These are phyloP conservation scores for Pyrgus malvae DNA, from an alignment of 2,888 invertebrate genomes.

Conservation along the genomic window DNA sequence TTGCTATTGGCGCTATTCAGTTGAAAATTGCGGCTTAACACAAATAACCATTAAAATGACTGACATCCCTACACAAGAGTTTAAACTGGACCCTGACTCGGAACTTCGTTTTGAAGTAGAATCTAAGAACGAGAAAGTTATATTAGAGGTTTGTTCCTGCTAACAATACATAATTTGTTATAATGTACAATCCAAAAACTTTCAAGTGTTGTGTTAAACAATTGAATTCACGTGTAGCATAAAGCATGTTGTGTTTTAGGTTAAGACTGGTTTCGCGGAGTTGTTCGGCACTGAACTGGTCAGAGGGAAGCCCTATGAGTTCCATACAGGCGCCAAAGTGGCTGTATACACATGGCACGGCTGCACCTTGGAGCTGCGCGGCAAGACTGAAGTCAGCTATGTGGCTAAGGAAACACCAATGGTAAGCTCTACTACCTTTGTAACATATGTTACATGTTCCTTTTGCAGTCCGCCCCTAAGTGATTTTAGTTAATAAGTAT, in stretches of 20 bases:
- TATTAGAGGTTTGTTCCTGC: constrained; percentile 80
- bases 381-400: constrained; percentile 96
- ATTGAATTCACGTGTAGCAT: not conserved
- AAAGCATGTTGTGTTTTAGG: constrained; percentile 67
- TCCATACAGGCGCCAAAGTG: constrained; percentile 94
- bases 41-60: constrained; percentile 53
- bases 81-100: constrained; percentile 91
- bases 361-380: constrained; percentile 91
- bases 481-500: too few species aligned
- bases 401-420: constrained; percentile 98
- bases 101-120: constrained; percentile 98
- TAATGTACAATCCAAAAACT: not conserved
- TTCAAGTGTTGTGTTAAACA: not conserved
- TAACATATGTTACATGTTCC: not conserved
- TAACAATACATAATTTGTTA: too few species aligned
- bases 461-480: not conserved
- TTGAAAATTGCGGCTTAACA: not conserved
- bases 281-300: constrained; percentile 98
- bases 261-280: constrained; percentile 95
- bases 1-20: too few species aligned
- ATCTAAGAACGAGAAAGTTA: constrained; percentile 91
- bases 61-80: constrained; percentile 84
- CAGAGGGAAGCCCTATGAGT: constrained; percentile 94
- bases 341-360: constrained; percentile 98
- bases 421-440: constrained; percentile 66